Percentiles rank a stretch among this genome's conserved stretches.
Evolutionary conservation across 2,888 invertebrate species (phyloP).

Genomic region (Hypena proboscidalis): DNA sequence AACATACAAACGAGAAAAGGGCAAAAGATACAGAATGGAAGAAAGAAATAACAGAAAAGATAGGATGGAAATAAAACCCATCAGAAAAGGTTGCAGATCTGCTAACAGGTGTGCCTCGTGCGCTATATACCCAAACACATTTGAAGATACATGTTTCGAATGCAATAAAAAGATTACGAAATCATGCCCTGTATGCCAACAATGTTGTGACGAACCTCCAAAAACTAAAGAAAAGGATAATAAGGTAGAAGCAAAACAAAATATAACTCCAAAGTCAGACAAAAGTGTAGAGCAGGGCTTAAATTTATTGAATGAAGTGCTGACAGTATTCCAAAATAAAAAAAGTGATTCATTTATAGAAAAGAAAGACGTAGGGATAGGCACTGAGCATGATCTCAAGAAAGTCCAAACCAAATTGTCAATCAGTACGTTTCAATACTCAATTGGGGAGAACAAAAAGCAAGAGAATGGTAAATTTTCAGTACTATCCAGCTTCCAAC

Average conservation of each 20-base stretch:
- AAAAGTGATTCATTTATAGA: constrained; percentile 49
- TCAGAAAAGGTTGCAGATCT: constrained; percentile 29
- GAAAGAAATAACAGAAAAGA: constrained; percentile 30
- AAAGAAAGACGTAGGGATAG: constrained; percentile 62
- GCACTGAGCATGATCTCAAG: constrained; percentile 45
- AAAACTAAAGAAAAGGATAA: constrained; percentile 12
- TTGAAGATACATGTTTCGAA: constrained; percentile 10
- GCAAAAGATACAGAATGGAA: constrained; percentile 30
- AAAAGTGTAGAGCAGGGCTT: constrained; percentile 58
- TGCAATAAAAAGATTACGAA: constrained; percentile 41
- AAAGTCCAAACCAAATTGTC: constrained; percentile 42
- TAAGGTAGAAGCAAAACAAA: constrained; percentile 33
- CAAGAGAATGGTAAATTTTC: constrained; percentile 53
- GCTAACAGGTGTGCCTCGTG: constrained; percentile 61
- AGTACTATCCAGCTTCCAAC: constrained; percentile 58
- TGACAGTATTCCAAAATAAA: constrained; percentile 70
- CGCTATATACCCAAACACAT: constrained; percentile 61
- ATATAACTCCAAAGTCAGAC: constrained; percentile 60
- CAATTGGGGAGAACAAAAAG: constrained; percentile 49
- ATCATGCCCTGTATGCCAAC: constrained; percentile 57
- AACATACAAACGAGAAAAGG: constrained; percentile 48
- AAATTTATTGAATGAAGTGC: constrained; percentile 69
- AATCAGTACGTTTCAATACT: constrained; percentile 55
- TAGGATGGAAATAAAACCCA: constrained; percentile 40
- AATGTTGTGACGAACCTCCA: constrained; percentile 21